A percentile compares a stretch with the other conserved stretches of the same genome.
These are phyloP conservation scores for Pelagia noctiluca DNA, from an alignment of 30 jellyfish, hydroid and myxozoan genomes.

Conservation along the genomic window DNA sequence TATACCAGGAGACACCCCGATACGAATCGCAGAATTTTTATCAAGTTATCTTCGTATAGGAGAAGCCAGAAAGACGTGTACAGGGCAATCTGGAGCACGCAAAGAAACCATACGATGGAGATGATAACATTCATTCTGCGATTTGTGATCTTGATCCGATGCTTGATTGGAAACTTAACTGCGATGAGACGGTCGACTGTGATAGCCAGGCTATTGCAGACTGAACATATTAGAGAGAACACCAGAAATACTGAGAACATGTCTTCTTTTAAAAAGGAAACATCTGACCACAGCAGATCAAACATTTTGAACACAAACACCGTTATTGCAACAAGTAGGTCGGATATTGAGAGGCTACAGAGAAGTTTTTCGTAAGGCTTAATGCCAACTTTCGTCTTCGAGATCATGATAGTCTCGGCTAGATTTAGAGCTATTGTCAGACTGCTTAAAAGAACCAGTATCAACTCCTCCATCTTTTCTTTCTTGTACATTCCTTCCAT, in stretches of 20 bases:
- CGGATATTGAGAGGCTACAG: conserved; percentile 47
- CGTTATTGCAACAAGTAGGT: conserved; percentile 10
- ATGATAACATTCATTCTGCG: not conserved
- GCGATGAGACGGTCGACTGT: conserved; percentile 46
- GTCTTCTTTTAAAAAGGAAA: not conserved
- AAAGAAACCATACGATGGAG: conserved; percentile 15
- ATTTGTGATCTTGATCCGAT: conserved; percentile 4
- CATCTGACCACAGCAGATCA: not conserved
- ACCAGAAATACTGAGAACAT: conserved; percentile 1
- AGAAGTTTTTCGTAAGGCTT: conserved; percentile 40
- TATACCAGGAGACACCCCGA: not conserved
- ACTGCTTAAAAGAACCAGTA: not conserved
- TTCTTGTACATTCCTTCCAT: too few relatives aligned
- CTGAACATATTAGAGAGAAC: conserved; percentile 9
- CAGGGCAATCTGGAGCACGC: too few relatives aligned
- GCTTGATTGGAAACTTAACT: conserved; percentile 33
- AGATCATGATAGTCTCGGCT: not conserved
- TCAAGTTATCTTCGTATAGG: too few relatives aligned
- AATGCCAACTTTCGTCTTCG: not conserved
- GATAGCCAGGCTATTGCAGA: conserved; percentile 22
- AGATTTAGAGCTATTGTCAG: not conserved
- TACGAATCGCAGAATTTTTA: too few relatives aligned
- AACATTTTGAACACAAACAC: not conserved
- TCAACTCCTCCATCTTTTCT: too few relatives aligned
- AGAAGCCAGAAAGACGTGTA: too few relatives aligned